These are phyloP conservation scores for Mesocentrotus franciscanus DNA, from an alignment of 53 echinoderm and acorn worm species.

Conservation along the genomic window DNA sequence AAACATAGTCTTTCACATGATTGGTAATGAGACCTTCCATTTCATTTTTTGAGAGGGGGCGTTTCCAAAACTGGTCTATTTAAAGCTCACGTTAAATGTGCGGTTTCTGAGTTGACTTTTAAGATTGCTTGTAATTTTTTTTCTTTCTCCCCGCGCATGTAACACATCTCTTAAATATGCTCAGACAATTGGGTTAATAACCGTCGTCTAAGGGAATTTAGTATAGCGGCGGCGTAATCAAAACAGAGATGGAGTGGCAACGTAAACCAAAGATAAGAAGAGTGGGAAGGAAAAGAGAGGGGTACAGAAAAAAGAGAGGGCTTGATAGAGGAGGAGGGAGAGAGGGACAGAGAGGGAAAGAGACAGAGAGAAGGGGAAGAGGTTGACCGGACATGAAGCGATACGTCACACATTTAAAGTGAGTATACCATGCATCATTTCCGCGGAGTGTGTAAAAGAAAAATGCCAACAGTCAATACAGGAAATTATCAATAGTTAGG, in stretches of 20 bases:
- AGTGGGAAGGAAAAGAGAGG: too few species aligned
- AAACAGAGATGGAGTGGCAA: not conserved
- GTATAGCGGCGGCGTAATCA: not conserved
- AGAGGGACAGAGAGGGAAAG: not conserved
- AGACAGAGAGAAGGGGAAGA: not conserved
- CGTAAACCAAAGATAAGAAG: not conserved
- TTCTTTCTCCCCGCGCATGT: not conserved
- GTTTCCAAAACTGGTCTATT: too few species aligned
- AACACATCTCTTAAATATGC: not conserved
- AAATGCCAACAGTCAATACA: too few species aligned
- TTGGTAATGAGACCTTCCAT: too few species aligned
- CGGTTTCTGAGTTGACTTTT: not conserved
- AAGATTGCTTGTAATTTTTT: not conserved
- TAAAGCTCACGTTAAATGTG: not conserved
- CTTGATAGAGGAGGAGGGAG: not conserved
- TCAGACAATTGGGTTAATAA: constrained; percentile 37
- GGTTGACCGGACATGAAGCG: not conserved
- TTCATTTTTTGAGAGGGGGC: too few species aligned
- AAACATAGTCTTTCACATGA: too few species aligned
- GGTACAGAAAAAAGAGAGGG: too few species aligned
- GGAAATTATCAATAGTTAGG: too few species aligned
- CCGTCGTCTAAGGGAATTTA: constrained; percentile 9
- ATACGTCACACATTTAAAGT: not conserved
- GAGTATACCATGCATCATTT: too few species aligned
- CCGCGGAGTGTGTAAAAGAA: too few species aligned